Conservation (phyloP, 2,888 invertebrate species). For the Troglohyphantes excavatus region DNA sequence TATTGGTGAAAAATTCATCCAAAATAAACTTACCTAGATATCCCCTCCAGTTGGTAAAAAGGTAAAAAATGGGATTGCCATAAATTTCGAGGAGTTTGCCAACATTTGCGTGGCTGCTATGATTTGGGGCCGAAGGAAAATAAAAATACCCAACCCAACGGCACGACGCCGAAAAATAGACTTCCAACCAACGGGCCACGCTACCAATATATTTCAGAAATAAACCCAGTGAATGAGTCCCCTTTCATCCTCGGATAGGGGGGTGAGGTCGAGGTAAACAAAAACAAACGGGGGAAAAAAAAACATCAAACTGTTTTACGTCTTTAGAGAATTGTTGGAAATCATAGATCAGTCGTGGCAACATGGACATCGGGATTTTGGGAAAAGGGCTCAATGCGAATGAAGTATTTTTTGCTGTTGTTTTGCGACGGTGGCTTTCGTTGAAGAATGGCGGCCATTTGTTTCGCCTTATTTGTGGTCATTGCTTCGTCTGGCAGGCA, state of each 20-base stretch:
- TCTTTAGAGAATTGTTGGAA: slow-evolving; percentile 59
- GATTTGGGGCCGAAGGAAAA: slow-evolving; percentile 28
- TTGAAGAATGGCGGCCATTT: slow-evolving; percentile 50
- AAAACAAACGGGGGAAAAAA: slow-evolving; percentile 11
- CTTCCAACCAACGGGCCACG: slow-evolving; percentile 38
- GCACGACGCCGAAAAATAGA: slow-evolving; percentile 66
- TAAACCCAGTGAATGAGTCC: slow-evolving; percentile 57
- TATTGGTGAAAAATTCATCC: background rate
- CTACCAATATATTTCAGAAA: slow-evolving; percentile 62
- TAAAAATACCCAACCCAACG: slow-evolving; percentile 4
- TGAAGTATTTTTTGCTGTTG: slow-evolving; percentile 38
- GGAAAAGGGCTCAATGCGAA: slow-evolving; percentile 41
- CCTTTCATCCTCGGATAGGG: slow-evolving; percentile 32
- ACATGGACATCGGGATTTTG: slow-evolving; percentile 59
- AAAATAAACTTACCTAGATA: background rate
- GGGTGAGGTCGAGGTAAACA: background rate
- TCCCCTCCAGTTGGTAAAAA: background rate
- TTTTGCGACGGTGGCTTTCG: slow-evolving; percentile 48
- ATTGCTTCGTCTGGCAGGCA: slow-evolving; percentile 51
- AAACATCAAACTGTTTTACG: slow-evolving; percentile 48
- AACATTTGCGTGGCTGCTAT: slow-evolving; percentile 39
- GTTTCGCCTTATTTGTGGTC: slow-evolving; percentile 63
- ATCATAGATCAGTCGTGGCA: slow-evolving; percentile 65
- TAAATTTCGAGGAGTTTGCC: slow-evolving; percentile 52
- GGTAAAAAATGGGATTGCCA: slow-evolving; percentile 15